Base-by-base conservation (phyloP, 2,888 invertebrate species). In the Gastrophysa polygoni region DNA sequence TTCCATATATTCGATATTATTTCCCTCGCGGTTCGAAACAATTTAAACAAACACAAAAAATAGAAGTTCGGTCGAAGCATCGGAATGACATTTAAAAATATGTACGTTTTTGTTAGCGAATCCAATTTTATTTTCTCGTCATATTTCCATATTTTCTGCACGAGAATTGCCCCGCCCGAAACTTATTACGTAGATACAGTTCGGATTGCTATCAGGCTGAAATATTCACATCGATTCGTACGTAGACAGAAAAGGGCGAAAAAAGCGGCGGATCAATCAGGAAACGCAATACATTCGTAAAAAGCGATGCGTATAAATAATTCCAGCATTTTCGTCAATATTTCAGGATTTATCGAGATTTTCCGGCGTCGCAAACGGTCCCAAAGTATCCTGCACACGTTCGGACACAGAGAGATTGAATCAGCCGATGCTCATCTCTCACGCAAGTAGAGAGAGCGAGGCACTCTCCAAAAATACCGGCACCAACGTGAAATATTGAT, bases 401-500 rank as follows among this genome's bases (percentile, higher is more conserved):
- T 69, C 68, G 71, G 70, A 72, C 72, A 70, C 72, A 72, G 71
- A 70, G 70, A 75, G 76, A 77, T 77, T 75, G 73, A 76, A 77
- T 77, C 77, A 76, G 72, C 73, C 69, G 71, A 69, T 69, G 69
- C 68, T 73, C 70, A 71, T 69, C 69, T 71, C 70, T 34, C 63
- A 71, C 73, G 71, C 71, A 67, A n/a, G n/a, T n/a, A n/a, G n/a
- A n/a, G n/a, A n/a, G 63, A 55, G 57, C 59, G 38, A 38, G n/a
- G 59, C 70, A 66, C 70, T 70, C 68, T 66, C 68, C 69, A 74
- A 76, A 68, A 67, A 66, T 62, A 71, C 69, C 70, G 66, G 73
- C 73, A 74, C 71, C 68, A 72, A 70, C 61, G 68, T 78, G 67
- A 76, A 78, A 76, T 77, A 78, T 78, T 78, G 75, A 78, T 76